Evolutionary conservation across 2,113 vertebrate genomes (phyloP).

Genomic region (Silurus meridionalis): DNA sequence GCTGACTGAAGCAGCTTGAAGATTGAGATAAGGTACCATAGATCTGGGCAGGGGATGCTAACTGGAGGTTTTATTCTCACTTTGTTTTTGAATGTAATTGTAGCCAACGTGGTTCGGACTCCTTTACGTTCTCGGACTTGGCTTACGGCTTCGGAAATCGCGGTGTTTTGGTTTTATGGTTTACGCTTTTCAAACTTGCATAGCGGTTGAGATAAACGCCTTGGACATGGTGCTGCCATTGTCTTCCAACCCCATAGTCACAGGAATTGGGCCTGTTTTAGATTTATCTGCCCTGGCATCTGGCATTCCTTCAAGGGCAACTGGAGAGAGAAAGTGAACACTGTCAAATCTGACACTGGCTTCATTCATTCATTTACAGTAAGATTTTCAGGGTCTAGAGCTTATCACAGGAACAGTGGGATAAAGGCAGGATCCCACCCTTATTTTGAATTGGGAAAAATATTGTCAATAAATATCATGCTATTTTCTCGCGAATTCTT

Average conservation of each 20-base stretch:
- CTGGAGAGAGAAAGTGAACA: neutral
- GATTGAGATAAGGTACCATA: conserved; percentile 24
- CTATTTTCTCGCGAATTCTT: neutral
- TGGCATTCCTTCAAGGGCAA: neutral
- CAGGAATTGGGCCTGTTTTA: neutral
- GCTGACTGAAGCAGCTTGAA: conserved; percentile 18
- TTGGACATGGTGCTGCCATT: neutral
- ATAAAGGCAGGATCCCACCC: neutral
- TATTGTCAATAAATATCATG: neutral
- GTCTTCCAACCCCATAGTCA: neutral
- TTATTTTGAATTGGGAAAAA: neutral
- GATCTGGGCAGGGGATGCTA: conserved; percentile 17
- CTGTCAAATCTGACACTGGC: neutral
- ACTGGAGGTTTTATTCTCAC: neutral
- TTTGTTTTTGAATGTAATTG: conserved; percentile 12
- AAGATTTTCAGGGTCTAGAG: neutral
- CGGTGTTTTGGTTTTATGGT: neutral
- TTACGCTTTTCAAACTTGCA: neutral
- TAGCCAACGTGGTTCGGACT: neutral
- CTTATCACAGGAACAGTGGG: neutral
- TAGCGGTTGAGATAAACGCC: neutral
- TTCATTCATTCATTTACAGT: neutral
- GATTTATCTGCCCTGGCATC: neutral
- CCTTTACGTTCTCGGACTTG: neutral
- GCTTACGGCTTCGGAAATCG: neutral